Conservation (phyloP, 2,113 vertebrate species). For the Sarotherodon lohbergeri region DNA sequence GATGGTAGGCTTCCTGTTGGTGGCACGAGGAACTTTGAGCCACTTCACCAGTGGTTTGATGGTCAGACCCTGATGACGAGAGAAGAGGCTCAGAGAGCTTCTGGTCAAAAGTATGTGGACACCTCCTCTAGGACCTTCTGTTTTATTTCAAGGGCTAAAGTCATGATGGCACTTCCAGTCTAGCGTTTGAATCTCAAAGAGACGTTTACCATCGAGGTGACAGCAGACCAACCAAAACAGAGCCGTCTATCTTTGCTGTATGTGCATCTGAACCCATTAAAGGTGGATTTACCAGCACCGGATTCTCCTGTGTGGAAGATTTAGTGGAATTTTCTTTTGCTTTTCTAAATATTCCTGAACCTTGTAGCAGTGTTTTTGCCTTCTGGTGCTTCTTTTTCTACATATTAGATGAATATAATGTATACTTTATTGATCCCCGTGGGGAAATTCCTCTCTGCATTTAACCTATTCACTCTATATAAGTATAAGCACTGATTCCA, state of each 20-base stretch:
- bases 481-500: not conserved
- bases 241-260: not conserved
- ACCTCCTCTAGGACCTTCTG: not conserved
- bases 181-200: not conserved
- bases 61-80: slow-evolving; percentile 82
- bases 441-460: not conserved
- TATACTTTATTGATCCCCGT: accelerated
- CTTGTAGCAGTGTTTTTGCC: not conserved
- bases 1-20: slow-evolving; percentile 90
- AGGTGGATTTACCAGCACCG: slow-evolving; percentile 4
- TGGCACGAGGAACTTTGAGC: slow-evolving; percentile 93
- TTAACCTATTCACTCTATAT: not conserved
- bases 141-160: not conserved
- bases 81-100: not conserved
- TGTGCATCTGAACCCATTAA: not conserved
- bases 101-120: not conserved
- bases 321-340: not conserved
- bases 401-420: not conserved
- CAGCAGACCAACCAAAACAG: not conserved
- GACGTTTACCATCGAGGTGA: not conserved
- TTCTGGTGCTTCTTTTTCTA: not conserved
- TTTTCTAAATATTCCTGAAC: not conserved
- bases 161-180: not conserved
- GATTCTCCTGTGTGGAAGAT: not conserved
- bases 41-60: slow-evolving; percentile 95